Percentiles rank a stretch among this genome's conserved stretches.
Evolutionary conservation across 2,113 vertebrate species (phyloP).

Genomic region (Spermophilus dauricus): DNA sequence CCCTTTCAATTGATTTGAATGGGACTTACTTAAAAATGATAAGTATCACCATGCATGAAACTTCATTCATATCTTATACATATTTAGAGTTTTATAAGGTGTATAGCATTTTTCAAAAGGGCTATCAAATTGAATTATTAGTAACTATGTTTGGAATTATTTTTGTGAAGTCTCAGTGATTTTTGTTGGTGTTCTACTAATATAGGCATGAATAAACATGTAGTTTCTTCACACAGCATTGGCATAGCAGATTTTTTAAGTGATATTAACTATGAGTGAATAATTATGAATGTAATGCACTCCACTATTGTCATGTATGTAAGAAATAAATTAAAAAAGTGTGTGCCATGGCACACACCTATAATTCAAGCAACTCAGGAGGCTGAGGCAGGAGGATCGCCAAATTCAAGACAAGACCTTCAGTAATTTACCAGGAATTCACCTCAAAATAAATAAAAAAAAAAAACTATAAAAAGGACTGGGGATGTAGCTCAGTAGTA

Average conservation of each 20-base stretch:
- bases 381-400: too few relatives aligned
- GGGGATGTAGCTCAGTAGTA: too few relatives aligned
- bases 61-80: background rate
- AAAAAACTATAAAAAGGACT: too few relatives aligned
- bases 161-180: background rate
- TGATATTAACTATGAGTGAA: background rate
- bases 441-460: too few relatives aligned
- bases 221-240: background rate
- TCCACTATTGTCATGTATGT: too few relatives aligned
- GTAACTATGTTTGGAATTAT: background rate
- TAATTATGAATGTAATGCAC: too few relatives aligned
- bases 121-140: background rate
- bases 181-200: background rate
- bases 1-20: background rate
- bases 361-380: too few relatives aligned
- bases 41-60: background rate
- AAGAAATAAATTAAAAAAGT: background rate
- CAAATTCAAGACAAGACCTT: too few relatives aligned
- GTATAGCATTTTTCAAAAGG: background rate
- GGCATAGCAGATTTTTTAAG: background rate
- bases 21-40: background rate
- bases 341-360: too few relatives aligned
- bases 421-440: too few relatives aligned
- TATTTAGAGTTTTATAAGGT: background rate
- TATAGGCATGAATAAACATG: background rate